Base-by-base conservation (phyloP, 2,113 vertebrate genomes). In the Melierax canorus region DNA sequence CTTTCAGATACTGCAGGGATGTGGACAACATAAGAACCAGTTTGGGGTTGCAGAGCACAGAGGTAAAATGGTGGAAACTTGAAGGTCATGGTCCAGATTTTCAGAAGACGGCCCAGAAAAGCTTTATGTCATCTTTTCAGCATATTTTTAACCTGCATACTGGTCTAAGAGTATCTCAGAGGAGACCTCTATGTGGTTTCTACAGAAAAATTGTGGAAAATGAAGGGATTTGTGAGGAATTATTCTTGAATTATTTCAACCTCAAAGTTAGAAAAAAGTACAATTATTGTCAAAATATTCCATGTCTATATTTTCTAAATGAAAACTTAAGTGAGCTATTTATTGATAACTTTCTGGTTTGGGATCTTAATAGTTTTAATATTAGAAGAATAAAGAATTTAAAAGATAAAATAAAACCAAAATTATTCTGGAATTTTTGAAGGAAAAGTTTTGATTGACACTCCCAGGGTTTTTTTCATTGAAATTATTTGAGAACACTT, bases 391-490 rank as follows among this genome's bases (percentile, higher is more conserved):
- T 34, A 46, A 55, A 68, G 3, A 85, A 48, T 26, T 51, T 21
- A 72, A 75, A 46, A 78, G 7, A 43, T 10, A 66, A 74, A 36
- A 91, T 45, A 0, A 24, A 59, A 82, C 9, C 13, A 75, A 53
- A 92, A 32, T n/a, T 64, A 18, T 18, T 72, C 6, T 43, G 18
- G 11, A 92, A 77, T 22, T 43, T 4, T 32, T 11, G 11, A 76
- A 76, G 7, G 36, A 92, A 79, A 69, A n/a, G 1, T 56, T 45
- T 30, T 58, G 15, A 76, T 43, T n/a, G 9, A 58, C 8, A 43
- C 8, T 23, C 27, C 3, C 4, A 32, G 1, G 1, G 0, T 58
- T 39, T 64, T 58, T 56, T 71, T 18, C 4, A 56, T 21, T 22
- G 8, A 43, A 64, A 75, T 30, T 67, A 68, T 60, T 66, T 83